These are phyloP conservation scores for Circaetus gallicus DNA, from an alignment of 2,113 vertebrate genomes.

Conservation along the genomic window DNA sequence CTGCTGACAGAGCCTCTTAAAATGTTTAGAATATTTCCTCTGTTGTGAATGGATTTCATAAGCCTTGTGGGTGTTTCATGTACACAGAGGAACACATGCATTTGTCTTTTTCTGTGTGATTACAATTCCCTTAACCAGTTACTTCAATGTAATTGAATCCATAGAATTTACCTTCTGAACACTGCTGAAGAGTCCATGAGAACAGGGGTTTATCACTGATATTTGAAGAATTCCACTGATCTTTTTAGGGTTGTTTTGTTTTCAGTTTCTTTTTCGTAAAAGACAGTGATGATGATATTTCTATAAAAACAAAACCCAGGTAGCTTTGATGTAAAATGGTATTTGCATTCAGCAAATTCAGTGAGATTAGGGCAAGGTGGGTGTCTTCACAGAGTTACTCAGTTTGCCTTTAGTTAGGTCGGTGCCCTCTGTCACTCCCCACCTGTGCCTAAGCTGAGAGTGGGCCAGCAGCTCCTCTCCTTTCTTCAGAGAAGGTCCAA, in stretches of 20 bases:
- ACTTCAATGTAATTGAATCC: neutral
- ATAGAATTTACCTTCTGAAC: neutral
- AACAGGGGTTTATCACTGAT: neutral
- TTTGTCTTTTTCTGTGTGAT: neutral
- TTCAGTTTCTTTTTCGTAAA: neutral
- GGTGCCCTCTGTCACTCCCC: neutral
- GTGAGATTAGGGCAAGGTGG: neutral
- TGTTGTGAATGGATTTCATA: neutral
- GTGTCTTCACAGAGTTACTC: neutral
- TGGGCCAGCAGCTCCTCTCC: neutral
- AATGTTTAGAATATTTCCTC: neutral
- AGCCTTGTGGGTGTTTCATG: neutral
- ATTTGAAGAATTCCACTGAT: neutral
- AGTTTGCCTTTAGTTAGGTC: neutral
- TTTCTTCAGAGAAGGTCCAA: neutral
- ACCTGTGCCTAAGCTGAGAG: neutral
- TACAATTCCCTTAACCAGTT: neutral
- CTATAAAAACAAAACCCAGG: neutral
- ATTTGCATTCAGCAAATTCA: neutral
- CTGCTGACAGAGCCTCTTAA: slow-evolving; percentile 19
- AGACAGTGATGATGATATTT: neutral
- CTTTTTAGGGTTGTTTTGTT: neutral
- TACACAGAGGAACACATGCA: neutral
- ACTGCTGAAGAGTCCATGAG: neutral
- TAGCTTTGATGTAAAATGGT: neutral